Evolutionary conservation across 2,113 vertebrate genomes (phyloP).

Genomic region (Verasper variegatus): DNA sequence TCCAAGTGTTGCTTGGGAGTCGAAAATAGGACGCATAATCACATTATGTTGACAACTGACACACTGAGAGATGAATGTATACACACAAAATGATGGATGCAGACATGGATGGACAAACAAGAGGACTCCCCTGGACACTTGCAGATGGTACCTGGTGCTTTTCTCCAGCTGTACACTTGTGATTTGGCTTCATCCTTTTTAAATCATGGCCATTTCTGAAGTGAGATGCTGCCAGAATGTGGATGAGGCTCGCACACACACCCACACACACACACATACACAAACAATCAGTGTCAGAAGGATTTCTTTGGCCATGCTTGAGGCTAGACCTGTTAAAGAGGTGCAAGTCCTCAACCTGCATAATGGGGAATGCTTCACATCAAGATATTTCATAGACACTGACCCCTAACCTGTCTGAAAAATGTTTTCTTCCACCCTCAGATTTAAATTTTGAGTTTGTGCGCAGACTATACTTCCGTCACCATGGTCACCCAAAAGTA

Average conservation of each 20-base stretch:
- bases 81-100: conserved; percentile 24
- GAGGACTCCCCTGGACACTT: conserved; percentile 15
- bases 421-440: conserved; percentile 8
- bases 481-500: conserved; percentile 39
- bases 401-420: conserved; percentile 45
- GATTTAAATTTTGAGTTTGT: conserved; percentile 47
- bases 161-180: conserved; percentile 34
- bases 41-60: conserved; percentile 73
- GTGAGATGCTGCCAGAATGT: conserved; percentile 36
- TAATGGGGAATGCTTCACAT: conserved; percentile 32
- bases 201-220: conserved; percentile 40
- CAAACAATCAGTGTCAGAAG: conserved; percentile 34
- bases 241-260: not conserved
- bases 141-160: conserved; percentile 30
- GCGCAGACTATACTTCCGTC: conserved; percentile 39
- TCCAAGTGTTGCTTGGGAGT: conserved; percentile 69
- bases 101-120: not conserved
- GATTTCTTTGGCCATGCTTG: conserved; percentile 22
- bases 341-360: conserved; percentile 29
- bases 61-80: conserved; percentile 19
- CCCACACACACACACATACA: not conserved
- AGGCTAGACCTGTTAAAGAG: conserved; percentile 39
- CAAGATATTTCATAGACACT: conserved; percentile 38
- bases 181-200: conserved; percentile 44
- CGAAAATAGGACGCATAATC: conserved; percentile 71